phyloP scores from a whole-genome alignment of 1,140 invertebrate species.

The Scaptomyza montana region DNA sequence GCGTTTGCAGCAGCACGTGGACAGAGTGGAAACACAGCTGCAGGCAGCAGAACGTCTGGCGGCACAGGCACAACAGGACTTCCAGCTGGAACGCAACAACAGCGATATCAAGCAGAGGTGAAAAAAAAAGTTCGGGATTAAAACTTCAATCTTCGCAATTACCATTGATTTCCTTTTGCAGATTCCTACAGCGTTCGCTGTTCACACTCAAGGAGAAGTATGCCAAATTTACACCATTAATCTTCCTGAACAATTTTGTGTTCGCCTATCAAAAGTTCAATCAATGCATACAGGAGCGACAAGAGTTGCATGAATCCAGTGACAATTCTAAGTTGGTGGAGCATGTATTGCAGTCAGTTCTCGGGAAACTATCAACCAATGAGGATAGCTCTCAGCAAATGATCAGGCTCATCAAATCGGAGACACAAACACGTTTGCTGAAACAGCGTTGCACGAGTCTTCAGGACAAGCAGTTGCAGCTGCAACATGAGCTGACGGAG shows the following conservation, averaged over 20 bases:
- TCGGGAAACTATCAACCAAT: constrained; percentile 33
- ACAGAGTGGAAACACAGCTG: constrained; percentile 43
- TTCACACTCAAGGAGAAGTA: constrained; percentile 74
- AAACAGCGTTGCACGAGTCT: constrained; percentile 65
- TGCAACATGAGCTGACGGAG: constrained; percentile 60
- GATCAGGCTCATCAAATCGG: constrained; percentile 73
- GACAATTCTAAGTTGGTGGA: constrained; percentile 23
- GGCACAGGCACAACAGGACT: constrained; percentile 53
- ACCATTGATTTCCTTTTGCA: background rate
- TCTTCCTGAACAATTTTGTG: constrained; percentile 81
- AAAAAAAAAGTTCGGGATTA: too few species aligned
- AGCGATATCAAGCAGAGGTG: constrained; percentile 73
- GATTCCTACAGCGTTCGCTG: constrained; percentile 77
- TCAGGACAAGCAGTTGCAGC: constrained; percentile 48
- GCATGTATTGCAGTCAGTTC: constrained; percentile 41
- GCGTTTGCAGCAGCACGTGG: constrained; percentile 46
- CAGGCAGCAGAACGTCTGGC: constrained; percentile 35
- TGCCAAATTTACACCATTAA: constrained; percentile 80
- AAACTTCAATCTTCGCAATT: too few species aligned
- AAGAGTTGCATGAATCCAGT: constrained; percentile 5
- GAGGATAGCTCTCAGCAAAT: constrained; percentile 71
- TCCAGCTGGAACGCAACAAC: constrained; percentile 65
- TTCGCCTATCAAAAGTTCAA: constrained; percentile 70
- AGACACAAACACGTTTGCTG: constrained; percentile 67
- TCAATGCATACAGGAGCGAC: constrained; percentile 41